Percentiles rank a stretch among this genome's conserved stretches.
phyloP scores from a whole-genome alignment of 2,888 invertebrate species.

The Morinoia aosen region DNA sequence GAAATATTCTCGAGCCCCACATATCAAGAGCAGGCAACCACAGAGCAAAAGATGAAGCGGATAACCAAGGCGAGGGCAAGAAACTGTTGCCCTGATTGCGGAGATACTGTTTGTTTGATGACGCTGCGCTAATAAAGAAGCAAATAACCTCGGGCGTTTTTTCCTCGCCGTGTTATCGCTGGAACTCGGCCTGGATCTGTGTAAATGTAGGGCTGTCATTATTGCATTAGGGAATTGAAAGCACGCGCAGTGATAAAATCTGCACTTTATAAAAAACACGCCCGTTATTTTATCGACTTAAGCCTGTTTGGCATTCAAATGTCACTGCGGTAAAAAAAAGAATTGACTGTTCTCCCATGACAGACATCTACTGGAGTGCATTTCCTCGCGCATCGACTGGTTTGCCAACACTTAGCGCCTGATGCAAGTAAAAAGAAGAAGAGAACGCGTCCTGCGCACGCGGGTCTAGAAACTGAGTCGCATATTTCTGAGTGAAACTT shows the following conservation, averaged over 20 bases:
- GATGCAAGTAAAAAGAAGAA: not conserved
- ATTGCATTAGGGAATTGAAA: not conserved
- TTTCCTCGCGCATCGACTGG: not conserved
- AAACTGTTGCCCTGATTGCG: not conserved
- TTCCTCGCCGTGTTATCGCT: not conserved
- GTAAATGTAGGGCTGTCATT: not conserved
- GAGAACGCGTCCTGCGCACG: not conserved
- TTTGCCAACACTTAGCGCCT: not conserved
- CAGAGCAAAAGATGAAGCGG: not conserved
- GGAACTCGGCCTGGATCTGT: not conserved
- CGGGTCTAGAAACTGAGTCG: not conserved
- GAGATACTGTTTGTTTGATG: not conserved
- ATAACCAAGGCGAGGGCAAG: not conserved
- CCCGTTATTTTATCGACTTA: not conserved
- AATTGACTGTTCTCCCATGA: not conserved
- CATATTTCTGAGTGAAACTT: not conserved
- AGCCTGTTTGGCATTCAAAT: not conserved
- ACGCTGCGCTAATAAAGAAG: not conserved
- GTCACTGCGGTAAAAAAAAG: not conserved
- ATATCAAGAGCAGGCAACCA: not conserved
- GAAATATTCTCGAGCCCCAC: conserved; percentile 30
- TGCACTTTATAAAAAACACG: not conserved
- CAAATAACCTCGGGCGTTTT: not conserved
- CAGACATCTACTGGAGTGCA: not conserved
- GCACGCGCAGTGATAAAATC: not conserved